Base-by-base conservation (phyloP, 1,140 invertebrate species). In the Diuraphis noxia region DNA sequence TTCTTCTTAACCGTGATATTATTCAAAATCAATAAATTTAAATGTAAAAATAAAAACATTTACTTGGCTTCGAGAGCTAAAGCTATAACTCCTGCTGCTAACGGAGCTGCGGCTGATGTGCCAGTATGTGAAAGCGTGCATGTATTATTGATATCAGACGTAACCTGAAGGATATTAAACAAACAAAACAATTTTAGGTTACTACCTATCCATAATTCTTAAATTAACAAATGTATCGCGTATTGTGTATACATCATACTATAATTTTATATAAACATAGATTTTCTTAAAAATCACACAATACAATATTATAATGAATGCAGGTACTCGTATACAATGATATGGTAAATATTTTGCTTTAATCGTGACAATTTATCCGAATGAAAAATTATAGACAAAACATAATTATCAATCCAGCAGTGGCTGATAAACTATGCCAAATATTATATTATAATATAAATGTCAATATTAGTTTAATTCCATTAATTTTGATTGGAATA, bases 11-110 rank as follows among this genome's bases (percentile, higher is more conserved):
- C 19, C 8, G 3, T 10, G 1, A 25, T 40, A 81, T 81, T 40
- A 81, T 81, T 40, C 4, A n/a, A 72, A 72, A 72, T 38, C 21
- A 81, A 40, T 25, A 38, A 0, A 40, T 38, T 81, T 81, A 8
- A 38, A 81, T 93, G 38, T 3, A 87, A 56, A 56, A 87, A 87
- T 85, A 38, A 87, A 23, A 79, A 81, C 79, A 82, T 94, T 95
- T 95, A 97, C 97, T 98, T 98, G 43, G 96, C 97, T 95, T 98
- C 96, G 79, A 98, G 94, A 36, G 95, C 96, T 92, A 98, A 95
- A 77, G 97, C 97, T 92, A 98, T 95, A 92, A 98, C 97, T 72
- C 97, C 97, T 34, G 97, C 97, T 40, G 97, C 97, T 92, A 98
- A 94, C 91, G 97, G 97, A 21, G 97, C 97, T 7, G 97, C 96